Evolutionary conservation across 2,888 invertebrate species (phyloP), one percentile per base, ranked within the genome.

Genomic region (Thecocarcelia acutangulata): DNA sequence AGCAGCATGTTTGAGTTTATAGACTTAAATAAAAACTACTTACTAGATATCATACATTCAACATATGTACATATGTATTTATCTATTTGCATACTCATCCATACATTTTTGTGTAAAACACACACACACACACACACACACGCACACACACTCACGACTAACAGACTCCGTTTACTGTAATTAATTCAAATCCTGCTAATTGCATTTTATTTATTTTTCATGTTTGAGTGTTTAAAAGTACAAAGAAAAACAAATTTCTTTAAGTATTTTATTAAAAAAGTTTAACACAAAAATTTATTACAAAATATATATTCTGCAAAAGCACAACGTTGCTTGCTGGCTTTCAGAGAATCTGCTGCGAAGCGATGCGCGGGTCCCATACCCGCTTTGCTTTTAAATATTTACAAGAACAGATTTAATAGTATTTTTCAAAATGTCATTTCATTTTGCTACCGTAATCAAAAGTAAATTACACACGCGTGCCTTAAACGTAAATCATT

Each of bases 181-280:
- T 89, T 89, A 89, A 90, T 90, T 90, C 89, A 90, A 89, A 90
- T 89, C 88, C 88, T 86, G 88, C 89, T 90, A 90, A 90, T 90
- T 90, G 90, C 89, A 89, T 89, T 89, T 90, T 90, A 89, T 90
- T 90, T 90, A 88, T 87, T 89, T 87, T 78, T 54, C 72, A 59
- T 69, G 69, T 76, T 69, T 68, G 75, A 78, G 72, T 73, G 50
- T 79, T 73, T 52, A 59, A 72, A 79, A 79, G 74, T 59, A 66
- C 50, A 79, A 79, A 79, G 78, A 79, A 79, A 79, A 79, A 79
- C 59, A 78, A 79, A 79, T 73, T 73, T 79, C 66, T 79, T 66
- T 61, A 79, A 56, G 64, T 56, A 72, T 72, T 72, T 66, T 64
- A 72, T 66, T 66, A 66, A 72, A 78, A 66, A 66, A 79, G 46